Evolutionary conservation across 2,797 vertebrate genomes (phyloP), one percentile per base, ranked within the genome.

Genomic region (Euthynnus affinis): DNA sequence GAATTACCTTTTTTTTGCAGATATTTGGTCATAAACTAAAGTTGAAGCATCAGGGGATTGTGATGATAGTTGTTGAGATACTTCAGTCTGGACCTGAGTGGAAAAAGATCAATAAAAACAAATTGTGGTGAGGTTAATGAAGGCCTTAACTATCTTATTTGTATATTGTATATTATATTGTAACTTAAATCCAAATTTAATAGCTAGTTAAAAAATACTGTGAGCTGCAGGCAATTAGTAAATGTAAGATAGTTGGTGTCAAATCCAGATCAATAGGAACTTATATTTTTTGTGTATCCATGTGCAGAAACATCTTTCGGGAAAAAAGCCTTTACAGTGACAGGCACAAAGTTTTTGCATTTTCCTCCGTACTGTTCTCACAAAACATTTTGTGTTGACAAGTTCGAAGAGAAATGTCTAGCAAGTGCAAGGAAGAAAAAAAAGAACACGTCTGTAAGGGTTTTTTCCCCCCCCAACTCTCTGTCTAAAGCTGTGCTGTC

Each of bases 321-420:
- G 70, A 87, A 71, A 9, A 85, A 88, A 87, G 44, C 32, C 20
- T 13, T 68, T 29, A 4, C 29, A 1, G 15, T 73, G 75, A 81
- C 77, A 78, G 40, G 14, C 75, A 77, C 75, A 77, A 82, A 73
- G 75, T 82, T 79, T 71, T 69, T 72, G 69, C 76, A 71, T 85
- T 82, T 79, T 70, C 48, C 66, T 76, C 63, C 63, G 25, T 22
- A 77, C 63, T 83, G 76, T 64, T 78, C 76, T 37, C 76, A 82
- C 77, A 83, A 83, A 85, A 65, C 81, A 32, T 61, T 73, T 57
- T 0, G 9, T 87, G 86, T 85, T 78, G 87, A 93, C 86, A 87
- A 85, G 85, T 86, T 84, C 4, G 48, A 61, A 76, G 73, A 69
- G 85, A 79, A 80, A 80, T 86, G 92, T 91, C 82, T 86, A 87